Evolutionary conservation across 2,113 vertebrate species (phyloP), one percentile per base, ranked within the genome.

Genomic region (Malurus alboscapulatus): DNA sequence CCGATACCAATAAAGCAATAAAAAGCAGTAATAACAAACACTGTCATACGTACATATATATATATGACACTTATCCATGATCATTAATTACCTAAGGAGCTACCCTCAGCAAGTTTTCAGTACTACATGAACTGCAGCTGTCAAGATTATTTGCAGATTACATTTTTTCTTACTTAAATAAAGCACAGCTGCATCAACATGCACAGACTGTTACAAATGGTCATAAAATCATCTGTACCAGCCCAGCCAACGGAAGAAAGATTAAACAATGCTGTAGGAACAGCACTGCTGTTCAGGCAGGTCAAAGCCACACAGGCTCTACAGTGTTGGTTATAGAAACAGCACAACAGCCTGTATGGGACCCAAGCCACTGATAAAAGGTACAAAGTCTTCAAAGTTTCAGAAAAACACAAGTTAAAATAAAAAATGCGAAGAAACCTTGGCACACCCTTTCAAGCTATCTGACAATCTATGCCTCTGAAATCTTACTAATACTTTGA

Each of bases 121-220:
- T n/a, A 53, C 21, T 58, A 83, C 36, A 71, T 30, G 68, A 94
- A 77, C 59, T 63, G 71, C 94, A 91, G 72, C 57, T 95, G 90
- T 86, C 82, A 88, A 80, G 87, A 62, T 72, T 69, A 88, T 69
- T 91, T 88, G 87, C 77, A 89, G 84, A 89, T 91, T 80, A 61
- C 72, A 65, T 88, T 94, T 94, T 72, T 91, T 83, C 71, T 84
- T 84, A 53, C 87, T 95, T 74, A 91, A 91, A 94, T 80, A 93
- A 85, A 94, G 87, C 79, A 74, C 92, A 95, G 91, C 94, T 94
- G 94, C 42, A 53, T 86, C 93, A 96, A 95, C 88, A 93, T 1
- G 2, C 51, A 77, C 36, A 67, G 67, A 67, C 58, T 44, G 62
- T 48, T 91, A 72, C 3, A 5, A 92, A 83, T 14, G 48, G 82